Evolutionary conservation across 2,888 invertebrate genomes (phyloP).

Genomic region (Pseudanteris insignis): DNA sequence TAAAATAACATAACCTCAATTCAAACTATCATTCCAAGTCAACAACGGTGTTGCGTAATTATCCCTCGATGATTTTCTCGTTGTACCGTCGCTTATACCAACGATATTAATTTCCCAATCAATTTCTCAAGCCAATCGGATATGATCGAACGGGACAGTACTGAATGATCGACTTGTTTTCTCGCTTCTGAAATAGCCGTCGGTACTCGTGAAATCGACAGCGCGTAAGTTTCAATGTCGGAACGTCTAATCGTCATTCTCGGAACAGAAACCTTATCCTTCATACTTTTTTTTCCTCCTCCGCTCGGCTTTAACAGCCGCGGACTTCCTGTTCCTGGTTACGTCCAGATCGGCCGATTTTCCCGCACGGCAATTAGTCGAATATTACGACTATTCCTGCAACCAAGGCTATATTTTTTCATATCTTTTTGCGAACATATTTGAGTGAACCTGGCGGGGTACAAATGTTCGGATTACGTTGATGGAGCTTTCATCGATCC

Average conservation of each 20-base stretch:
- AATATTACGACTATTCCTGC: conserved; percentile 37
- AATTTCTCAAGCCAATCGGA: no score
- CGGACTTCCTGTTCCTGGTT: conserved; percentile 38
- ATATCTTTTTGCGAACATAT: conserved; percentile 30
- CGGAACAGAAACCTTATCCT: no score
- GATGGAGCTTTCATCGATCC: conserved; percentile 30
- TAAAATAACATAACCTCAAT: no score
- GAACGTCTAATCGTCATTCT: conserved; percentile 27
- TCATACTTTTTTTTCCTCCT: conserved; percentile 31
- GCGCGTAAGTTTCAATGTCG: conserved; percentile 12
- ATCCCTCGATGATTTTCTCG: no score
- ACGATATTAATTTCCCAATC: no score
- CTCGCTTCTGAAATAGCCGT: neutral
- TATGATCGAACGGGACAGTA: no score
- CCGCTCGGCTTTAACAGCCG: conserved; percentile 12
- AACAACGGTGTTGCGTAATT: no score
- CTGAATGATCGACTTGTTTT: no score
- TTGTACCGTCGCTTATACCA: no score
- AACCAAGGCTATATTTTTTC: conserved; percentile 13
- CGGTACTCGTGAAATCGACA: conserved; percentile 8
- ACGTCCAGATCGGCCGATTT: conserved; percentile 14
- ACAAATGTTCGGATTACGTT: conserved; percentile 33
- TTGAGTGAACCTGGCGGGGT: conserved; percentile 22
- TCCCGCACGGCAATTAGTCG: conserved; percentile 33
- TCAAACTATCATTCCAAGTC: no score